These are phyloP conservation scores for Celastrina argiolus DNA, from an alignment of 2,888 invertebrate species.

Conservation along the genomic window DNA sequence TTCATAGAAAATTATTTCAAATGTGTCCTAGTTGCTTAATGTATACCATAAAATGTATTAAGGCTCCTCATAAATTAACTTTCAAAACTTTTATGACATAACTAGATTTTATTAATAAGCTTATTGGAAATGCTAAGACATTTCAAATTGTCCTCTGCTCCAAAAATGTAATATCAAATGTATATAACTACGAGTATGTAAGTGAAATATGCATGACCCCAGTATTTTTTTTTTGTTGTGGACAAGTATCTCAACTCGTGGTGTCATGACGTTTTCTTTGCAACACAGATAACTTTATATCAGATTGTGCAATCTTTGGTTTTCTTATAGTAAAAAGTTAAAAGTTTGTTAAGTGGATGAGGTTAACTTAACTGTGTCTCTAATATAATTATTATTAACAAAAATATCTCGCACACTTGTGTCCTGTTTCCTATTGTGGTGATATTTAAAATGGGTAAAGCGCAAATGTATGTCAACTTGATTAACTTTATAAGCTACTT, in stretches of 20 bases:
- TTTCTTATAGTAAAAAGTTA: too few relatives aligned
- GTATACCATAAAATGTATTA: neutral
- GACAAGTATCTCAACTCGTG: too few relatives aligned
- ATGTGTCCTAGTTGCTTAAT: neutral
- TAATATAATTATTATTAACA: neutral
- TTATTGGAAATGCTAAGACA: too few relatives aligned
- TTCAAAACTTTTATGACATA: neutral
- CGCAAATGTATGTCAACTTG: neutral
- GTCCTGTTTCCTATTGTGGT: neutral
- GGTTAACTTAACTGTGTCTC: neutral
- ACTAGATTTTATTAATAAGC: neutral
- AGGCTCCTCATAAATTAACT: neutral
- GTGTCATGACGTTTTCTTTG: too few relatives aligned
- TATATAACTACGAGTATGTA: too few relatives aligned
- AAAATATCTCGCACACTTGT: neutral
- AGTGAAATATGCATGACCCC: too few relatives aligned
- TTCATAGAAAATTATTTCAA: too few relatives aligned
- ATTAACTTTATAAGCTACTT: neutral
- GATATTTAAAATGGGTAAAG: neutral
- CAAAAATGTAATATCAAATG: too few relatives aligned
- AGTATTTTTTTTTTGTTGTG: too few relatives aligned
- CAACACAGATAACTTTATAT: too few relatives aligned
- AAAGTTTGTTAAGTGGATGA: neutral
- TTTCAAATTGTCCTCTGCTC: too few relatives aligned
- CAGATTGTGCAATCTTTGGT: neutral